Base-by-base conservation (phyloP, 2,797 vertebrate genomes). In the Sphenopsis melanotis region DNA sequence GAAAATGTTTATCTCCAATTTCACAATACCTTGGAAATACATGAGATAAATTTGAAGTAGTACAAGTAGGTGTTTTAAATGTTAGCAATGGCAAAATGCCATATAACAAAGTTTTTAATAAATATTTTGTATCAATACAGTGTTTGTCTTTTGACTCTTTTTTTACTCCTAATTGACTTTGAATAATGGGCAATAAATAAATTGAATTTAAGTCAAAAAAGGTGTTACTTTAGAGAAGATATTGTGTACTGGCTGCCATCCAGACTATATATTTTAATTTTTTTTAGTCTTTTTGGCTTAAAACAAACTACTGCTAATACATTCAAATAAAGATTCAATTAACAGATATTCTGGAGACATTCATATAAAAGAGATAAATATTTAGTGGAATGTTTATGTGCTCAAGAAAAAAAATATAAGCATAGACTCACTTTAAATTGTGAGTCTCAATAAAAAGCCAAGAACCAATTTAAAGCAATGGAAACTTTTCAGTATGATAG, bases 241-340 rank as follows among this genome's bases (percentile, higher is more conserved):
- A 71, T 13, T 32, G 26, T 68, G 27, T 83, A 77, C 50, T 95
- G 87, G 57, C 41, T 83, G 36, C 50, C 72, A 61, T 44, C 17
- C 82, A 92, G 86, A 47, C 12, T 49, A 87, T 3, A 53, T 49
- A 12, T 27, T 41, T 39, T 78, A 26, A 10, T 15, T 8, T 27
- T 36, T 74, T 55, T 26, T 14, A 32, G 3, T 26, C 9, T 70
- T 70, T 64, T 78, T 89, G 87, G 47, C 42, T 78, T 93, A 83
- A 72, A 93, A 59, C 18, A 89, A 92, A 50, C 12, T 57, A 56
- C 52, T 78, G 32, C 15, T 89, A 80, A 89, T 59, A 85, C 47
- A 86, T 44, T 57, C n/a, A 92, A 94, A 92, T 81, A 83, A 63
- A 76, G 50, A 87, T 83, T 86, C 61, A 76, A 83, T 93, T 94